Conservation (phyloP, 2,888 invertebrate species). For the Eucera pruinosa region DNA sequence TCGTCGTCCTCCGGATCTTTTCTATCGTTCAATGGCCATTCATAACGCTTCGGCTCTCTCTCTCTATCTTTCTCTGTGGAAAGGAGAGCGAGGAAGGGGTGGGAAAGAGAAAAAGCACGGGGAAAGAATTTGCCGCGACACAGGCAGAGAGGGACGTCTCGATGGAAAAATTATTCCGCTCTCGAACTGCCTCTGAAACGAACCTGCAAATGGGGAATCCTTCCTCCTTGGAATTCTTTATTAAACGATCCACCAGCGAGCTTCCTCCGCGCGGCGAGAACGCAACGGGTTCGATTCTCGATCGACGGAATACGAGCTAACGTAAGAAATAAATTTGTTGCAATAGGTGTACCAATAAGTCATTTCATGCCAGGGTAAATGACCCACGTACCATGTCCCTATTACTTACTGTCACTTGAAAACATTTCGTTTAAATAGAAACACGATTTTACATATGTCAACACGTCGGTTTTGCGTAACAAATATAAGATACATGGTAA, state of each 20-base stretch:
- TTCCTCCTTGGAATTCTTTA: conserved; percentile 42
- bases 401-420: no score
- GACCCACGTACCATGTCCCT: no score
- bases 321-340: not conserved
- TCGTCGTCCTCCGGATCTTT: conserved; percentile 34
- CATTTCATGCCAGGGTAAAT: no score
- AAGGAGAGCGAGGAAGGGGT: not conserved
- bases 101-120: not conserved
- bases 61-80: no score
- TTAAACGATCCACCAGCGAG: conserved; percentile 10
- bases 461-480: no score
- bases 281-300: not conserved
- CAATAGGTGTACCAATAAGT: no score
- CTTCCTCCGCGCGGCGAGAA: not conserved
- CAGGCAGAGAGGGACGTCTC: no score
- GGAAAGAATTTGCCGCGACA: conserved; percentile 39
- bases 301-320: not conserved
- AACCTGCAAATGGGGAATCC: conserved; percentile 44
- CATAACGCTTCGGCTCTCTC: conserved; percentile 27
- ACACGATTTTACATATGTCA: no score
- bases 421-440: no score
- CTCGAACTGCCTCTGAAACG: conserved; percentile 47
- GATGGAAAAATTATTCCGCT: conserved; percentile 60
- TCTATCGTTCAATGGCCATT: conserved; percentile 53
- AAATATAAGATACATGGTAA: no score